Evolutionary conservation across 2,113 vertebrate genomes (phyloP), one percentile per base, ranked within the genome.

Genomic region (Accipiter cooperii): DNA sequence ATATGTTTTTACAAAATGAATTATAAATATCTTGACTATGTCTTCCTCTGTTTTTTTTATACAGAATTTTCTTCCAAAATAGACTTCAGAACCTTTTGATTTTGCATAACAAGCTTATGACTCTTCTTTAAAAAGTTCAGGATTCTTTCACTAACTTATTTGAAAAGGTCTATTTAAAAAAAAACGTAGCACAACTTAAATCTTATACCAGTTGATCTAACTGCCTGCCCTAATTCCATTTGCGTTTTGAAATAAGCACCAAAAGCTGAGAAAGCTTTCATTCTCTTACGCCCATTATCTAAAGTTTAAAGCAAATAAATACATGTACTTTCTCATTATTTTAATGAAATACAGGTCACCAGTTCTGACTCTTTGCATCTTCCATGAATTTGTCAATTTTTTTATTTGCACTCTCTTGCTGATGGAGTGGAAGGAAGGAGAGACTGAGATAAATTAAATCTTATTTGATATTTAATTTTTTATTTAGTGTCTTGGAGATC

Each of bases 371-470:
- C 15, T 51, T 57, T 64, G 22, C 29, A 64, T 77, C 86, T 87
- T 47, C 31, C 9, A 29, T 76, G 46, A 70, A 83, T 64, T 68
- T 92, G 38, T 84, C 78, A 25, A 10, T 52, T 83, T 87, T 89
- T 83, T 87, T 82, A 73, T 85, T 2, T 0, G 25, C 29, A 71
- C 60, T 81, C 2, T 54, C 81, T 97, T 82, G 57, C 46, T 76
- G 63, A 74, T 55, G 54, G 70, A 74, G 55, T 70, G 4, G 64
- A 89, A 87, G 51, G 70, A 89, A 94, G 64, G 34, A 93, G 57
- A 90, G 46, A 61, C 46, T 90, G 63, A 91, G 40, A 92, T 87
- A 92, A 88, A 95, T 91, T 89, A 87, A 46, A 80, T 85, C 40
- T 87, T 94, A 73, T 85, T 84, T 83, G 63, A 65, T 82, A 83